Base-by-base conservation (phyloP, 2,797 vertebrate species). In the Hipposideros larvatus region DNA sequence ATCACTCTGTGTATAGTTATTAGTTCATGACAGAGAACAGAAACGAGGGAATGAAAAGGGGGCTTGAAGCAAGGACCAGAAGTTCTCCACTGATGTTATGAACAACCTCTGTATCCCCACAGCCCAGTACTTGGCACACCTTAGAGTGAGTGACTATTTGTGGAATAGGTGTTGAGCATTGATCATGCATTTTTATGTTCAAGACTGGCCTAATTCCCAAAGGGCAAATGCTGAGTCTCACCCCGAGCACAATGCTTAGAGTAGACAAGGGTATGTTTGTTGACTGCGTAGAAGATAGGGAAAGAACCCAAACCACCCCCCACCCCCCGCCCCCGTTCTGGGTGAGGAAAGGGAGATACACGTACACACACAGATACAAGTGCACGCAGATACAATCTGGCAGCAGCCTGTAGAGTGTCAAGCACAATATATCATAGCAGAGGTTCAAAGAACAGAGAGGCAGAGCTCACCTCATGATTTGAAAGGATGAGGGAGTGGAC, bases 341-440 rank as follows among this genome's bases (percentile, higher is more conserved):
- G 86, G 28, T 59, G 15, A 87, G 21, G 43, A 88, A n/a, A 87
- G 46, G 86, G 21, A 55, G 19, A 55, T 7, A 18, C 48, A 53
- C 6, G n/a, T 31, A 87, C 18, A 77, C 48, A 88, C 28, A 48
- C 31, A 83, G 8, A 57, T 28, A 43, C 24, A 77, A 21, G 11
- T 24, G 31, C 9, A 46, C 51, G 80, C 28, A 73, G n/a, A 77
- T 26, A 55, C n/a, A 80, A 71, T 46, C 46, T 88, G 31, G 59
- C 59, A 95, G 48, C 28, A 89, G 22, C n/a, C n/a, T 89, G 15
- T 94, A 63, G 28, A 37, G 16, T 92, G 55, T 96, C 41, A 93
- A 86, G 48, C 77, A 91, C 22, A 77, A 70, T 75, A 48, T 65
- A 71, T 83, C 34, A 48, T 75, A 59, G 51, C 34, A 66, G 16